Percentiles rank a stretch among this genome's conserved stretches.
These are phyloP conservation scores for Sciurus niger DNA, from an alignment of 2,113 vertebrate genomes.

Conservation along the genomic window DNA sequence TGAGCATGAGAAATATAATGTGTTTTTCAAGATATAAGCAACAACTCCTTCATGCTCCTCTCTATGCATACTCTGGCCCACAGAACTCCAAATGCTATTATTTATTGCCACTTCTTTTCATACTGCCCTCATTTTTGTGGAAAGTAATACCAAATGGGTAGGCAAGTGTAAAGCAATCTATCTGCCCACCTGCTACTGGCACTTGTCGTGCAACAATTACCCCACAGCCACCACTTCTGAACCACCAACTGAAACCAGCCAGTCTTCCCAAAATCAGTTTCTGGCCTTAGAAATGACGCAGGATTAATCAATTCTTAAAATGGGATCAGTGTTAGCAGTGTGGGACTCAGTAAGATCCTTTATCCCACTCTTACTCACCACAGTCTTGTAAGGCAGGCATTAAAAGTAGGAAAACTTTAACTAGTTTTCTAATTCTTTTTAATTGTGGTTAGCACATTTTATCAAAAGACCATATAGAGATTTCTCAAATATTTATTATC, in stretches of 20 bases:
- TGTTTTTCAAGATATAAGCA: slow-evolving; percentile 66
- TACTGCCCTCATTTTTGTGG: slow-evolving; percentile 54
- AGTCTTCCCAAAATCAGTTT: slow-evolving; percentile 37
- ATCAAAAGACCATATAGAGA: background rate
- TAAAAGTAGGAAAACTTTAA: background rate
- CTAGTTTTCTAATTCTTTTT: background rate
- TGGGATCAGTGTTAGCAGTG: background rate
- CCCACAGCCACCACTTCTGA: slow-evolving; percentile 41
- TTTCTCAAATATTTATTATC: background rate
- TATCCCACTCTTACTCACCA: too few relatives aligned
- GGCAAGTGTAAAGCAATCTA: slow-evolving; percentile 65
- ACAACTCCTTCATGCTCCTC: slow-evolving; percentile 58
- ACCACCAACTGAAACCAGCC: background rate
- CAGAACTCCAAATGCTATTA: slow-evolving; percentile 66
- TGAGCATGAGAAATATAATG: slow-evolving; percentile 5
- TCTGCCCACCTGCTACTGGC: slow-evolving; percentile 56
- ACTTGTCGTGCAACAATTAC: slow-evolving; percentile 21
- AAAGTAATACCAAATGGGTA: slow-evolving; percentile 68
- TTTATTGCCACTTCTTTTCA: slow-evolving; percentile 58
- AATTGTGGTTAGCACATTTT: slow-evolving; percentile 14
- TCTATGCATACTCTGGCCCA: slow-evolving; percentile 58
- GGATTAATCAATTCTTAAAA: background rate
- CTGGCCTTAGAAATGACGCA: background rate
- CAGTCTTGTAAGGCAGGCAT: background rate
- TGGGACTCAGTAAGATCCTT: background rate